phyloP scores from a whole-genome alignment of 2,113 vertebrate species.

The Ciconia stormi region DNA sequence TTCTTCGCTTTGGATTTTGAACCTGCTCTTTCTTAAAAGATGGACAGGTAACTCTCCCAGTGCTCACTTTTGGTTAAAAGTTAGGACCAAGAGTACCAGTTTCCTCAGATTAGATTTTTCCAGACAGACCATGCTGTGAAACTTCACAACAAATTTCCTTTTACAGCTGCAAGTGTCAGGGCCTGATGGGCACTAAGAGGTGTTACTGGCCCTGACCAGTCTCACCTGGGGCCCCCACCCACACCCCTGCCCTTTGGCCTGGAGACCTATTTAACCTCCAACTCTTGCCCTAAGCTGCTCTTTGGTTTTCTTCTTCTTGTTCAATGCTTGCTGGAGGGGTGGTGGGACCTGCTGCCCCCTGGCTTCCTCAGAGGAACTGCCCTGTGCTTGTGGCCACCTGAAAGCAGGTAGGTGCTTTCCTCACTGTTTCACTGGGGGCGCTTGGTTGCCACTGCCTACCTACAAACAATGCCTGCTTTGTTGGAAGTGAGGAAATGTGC shows the following conservation, averaged over 20 bases:
- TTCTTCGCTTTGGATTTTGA: neutral
- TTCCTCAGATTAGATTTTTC: neutral
- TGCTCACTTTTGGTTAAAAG: neutral
- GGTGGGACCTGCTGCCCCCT: no score
- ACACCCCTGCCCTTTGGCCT: neutral
- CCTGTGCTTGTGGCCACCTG: neutral
- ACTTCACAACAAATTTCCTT: neutral
- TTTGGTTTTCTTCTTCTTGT: neutral
- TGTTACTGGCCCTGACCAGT: neutral
- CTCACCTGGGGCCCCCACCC: neutral
- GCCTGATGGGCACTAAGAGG: neutral
- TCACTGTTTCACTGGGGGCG: accelerated
- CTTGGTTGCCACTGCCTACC: neutral
- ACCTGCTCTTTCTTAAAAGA: neutral
- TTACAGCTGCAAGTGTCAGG: neutral
- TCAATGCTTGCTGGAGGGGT: neutral
- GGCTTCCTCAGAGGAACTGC: neutral
- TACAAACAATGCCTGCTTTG: neutral
- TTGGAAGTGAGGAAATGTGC: neutral
- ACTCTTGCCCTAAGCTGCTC: accelerated
- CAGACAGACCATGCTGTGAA: neutral
- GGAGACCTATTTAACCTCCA: neutral
- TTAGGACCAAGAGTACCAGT: neutral
- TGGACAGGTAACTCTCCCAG: neutral
- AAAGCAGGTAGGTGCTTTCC: neutral